A percentile compares a stretch with the other conserved stretches of the same genome.
These are phyloP conservation scores for Papilio helenus DNA, from an alignment of 1,140 invertebrate genomes.

Conservation along the genomic window DNA sequence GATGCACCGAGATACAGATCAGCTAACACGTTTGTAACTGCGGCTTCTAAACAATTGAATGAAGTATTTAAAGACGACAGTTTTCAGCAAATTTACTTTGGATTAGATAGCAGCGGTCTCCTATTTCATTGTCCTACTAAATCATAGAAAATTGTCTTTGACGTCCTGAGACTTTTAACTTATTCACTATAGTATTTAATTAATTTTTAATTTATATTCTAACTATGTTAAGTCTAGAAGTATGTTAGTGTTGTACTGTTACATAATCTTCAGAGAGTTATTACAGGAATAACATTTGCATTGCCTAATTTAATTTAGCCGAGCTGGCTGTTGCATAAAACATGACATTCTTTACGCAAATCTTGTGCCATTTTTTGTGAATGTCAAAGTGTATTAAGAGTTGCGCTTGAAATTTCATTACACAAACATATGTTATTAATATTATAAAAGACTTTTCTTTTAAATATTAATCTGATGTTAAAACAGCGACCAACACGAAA, in stretches of 20 bases:
- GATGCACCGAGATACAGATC: neutral
- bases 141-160: neutral
- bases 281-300: constrained; percentile 25
- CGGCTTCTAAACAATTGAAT: neutral
- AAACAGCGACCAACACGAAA: neutral
- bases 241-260: neutral
- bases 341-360: constrained; percentile 19
- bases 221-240: neutral
- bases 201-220: neutral
- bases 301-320: constrained; percentile 24
- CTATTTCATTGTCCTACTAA: neutral
- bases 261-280: constrained; percentile 11
- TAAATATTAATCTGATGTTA: neutral
- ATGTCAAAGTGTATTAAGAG: constrained; percentile 14
- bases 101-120: neutral
- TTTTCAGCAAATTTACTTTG: neutral
- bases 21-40: neutral
- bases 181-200: neutral
- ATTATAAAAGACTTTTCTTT: neutral
- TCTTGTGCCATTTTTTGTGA: constrained; percentile 2
- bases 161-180: neutral
- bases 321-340: constrained; percentile 19
- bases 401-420: neutral
- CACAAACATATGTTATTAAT: constrained; percentile 6
- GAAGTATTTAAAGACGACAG: neutral